Evolutionary conservation across 2,113 vertebrate genomes (phyloP).

Genomic region (Callithrix jacchus): DNA sequence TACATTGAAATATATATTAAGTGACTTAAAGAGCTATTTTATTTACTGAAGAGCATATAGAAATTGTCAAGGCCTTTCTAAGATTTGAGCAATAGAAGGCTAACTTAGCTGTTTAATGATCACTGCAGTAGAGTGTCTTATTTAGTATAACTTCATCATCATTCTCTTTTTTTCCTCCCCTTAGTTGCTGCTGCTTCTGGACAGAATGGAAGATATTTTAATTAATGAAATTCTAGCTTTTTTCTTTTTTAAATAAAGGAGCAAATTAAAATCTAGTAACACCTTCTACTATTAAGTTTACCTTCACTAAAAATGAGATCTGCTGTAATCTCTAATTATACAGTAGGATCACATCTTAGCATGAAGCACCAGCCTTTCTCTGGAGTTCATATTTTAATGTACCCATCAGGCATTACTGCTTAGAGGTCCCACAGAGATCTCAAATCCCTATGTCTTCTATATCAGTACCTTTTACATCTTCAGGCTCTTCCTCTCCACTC

Average conservation of each 20-base stretch:
- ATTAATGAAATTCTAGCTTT: slow-evolving; percentile 31
- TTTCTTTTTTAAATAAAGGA: slow-evolving; percentile 12
- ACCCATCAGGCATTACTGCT: neutral
- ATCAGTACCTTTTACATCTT: neutral
- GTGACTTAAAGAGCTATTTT: slow-evolving; percentile 33
- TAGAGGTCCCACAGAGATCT: neutral
- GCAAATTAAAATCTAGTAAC: slow-evolving; percentile 22
- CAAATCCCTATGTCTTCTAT: neutral
- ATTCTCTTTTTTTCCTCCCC: neutral
- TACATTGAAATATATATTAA: neutral
- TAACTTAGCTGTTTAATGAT: neutral
- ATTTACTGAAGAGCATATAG: neutral
- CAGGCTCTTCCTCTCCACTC: neutral
- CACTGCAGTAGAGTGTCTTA: neutral
- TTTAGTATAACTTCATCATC: neutral
- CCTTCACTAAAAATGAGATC: slow-evolving; percentile 11
- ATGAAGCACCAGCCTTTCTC: neutral
- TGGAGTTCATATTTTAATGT: neutral
- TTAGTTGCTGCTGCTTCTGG: neutral
- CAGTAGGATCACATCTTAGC: neutral
- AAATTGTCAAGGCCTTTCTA: slow-evolving; percentile 31
- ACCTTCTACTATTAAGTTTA: neutral
- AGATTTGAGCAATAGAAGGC: neutral
- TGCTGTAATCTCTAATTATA: neutral
- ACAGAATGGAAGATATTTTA: slow-evolving; percentile 34